These are phyloP conservation scores for Mylabris sibirica DNA, from an alignment of 2,888 invertebrate genomes.

Conservation along the genomic window DNA sequence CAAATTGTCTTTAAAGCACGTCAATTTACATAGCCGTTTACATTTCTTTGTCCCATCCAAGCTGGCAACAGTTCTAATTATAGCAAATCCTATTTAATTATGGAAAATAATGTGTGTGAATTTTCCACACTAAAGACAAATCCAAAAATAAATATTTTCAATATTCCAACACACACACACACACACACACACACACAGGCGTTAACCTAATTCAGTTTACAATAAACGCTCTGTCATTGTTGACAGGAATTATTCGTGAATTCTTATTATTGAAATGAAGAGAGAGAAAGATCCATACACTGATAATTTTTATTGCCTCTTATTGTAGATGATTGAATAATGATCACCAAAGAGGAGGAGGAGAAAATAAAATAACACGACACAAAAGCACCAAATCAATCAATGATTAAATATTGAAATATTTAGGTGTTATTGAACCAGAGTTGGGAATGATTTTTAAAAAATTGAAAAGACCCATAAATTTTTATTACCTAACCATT, in stretches of 20 bases:
- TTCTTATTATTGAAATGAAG: neutral
- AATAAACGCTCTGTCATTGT: neutral
- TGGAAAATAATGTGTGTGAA: neutral
- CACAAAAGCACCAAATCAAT: neutral
- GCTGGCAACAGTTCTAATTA: neutral
- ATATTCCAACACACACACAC: neutral
- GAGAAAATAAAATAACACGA: neutral
- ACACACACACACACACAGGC: too few relatives aligned
- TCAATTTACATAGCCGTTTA: neutral
- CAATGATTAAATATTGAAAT: neutral
- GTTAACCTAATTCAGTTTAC: neutral
- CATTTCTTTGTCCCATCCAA: neutral
- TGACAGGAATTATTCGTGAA: neutral
- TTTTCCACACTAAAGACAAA: neutral
- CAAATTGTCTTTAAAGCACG: neutral
- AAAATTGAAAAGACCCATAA: constrained; percentile 7
- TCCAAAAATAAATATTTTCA: neutral
- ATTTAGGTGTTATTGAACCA: neutral
- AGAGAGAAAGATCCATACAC: neutral
- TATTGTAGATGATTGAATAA: neutral
- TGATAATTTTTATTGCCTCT: neutral
- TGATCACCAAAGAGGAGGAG: neutral
- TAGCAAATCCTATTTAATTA: neutral
- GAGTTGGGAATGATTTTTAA: neutral
- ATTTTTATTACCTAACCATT: constrained; percentile 18